A percentile compares a stretch with the other conserved stretches of the same genome.
Evolutionary conservation across 1,140 invertebrate genomes (phyloP).

Genomic region (Ptiloglossa arizonensis): DNA sequence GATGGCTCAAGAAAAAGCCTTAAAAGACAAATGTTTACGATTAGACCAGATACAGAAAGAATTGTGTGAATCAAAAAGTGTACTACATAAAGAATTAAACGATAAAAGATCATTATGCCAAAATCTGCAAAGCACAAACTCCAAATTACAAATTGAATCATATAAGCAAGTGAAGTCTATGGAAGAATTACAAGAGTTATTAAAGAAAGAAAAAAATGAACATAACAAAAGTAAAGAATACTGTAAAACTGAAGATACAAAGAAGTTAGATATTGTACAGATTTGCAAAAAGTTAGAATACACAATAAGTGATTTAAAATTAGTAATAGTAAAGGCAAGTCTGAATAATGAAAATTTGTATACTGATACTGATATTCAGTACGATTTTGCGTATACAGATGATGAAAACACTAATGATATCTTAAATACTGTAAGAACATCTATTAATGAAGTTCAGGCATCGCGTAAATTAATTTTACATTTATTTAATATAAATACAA

Average conservation of each 20-base stretch:
- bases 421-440: constrained; percentile 26
- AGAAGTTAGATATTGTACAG: constrained; percentile 41
- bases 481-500: constrained; percentile 50
- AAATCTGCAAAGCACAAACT: constrained; percentile 39
- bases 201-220: constrained; percentile 32
- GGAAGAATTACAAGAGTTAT: constrained; percentile 41
- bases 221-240: constrained; percentile 31
- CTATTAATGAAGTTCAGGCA: constrained; percentile 34
- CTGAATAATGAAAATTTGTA: constrained; percentile 18
- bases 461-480: constrained; percentile 46
- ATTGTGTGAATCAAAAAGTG: constrained; percentile 38
- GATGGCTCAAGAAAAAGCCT: constrained; percentile 64
- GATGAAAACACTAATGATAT: constrained; percentile 34
- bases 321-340: constrained; percentile 9
- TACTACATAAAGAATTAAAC: constrained; percentile 47
- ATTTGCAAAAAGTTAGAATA: constrained; percentile 54
- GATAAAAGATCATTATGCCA: constrained; percentile 28
- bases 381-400: background rate
- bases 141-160: constrained; percentile 30
- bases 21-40: constrained; percentile 63
- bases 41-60: constrained; percentile 54
- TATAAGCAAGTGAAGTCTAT: constrained; percentile 33
- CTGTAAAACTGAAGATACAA: constrained; percentile 18
- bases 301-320: constrained; percentile 42
- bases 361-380: background rate